These are phyloP conservation scores for Steinernema feltiae DNA, from an alignment of 1,140 invertebrate genomes.

Conservation along the genomic window DNA sequence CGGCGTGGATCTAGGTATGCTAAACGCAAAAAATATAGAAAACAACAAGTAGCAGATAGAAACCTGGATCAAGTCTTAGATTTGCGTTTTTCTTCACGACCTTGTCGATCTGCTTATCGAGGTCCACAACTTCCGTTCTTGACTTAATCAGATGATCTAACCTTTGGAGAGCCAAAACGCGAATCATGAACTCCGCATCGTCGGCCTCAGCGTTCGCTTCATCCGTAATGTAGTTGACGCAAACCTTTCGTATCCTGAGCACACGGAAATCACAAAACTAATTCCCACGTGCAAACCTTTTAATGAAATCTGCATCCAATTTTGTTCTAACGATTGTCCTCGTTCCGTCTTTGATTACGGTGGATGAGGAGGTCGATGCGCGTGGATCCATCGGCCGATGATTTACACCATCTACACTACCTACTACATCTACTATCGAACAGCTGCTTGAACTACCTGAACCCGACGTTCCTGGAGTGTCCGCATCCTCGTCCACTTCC, in stretches of 20 bases:
- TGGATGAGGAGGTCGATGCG: no score
- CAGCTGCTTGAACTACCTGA: no score
- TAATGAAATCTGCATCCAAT: neutral
- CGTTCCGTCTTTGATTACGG: neutral
- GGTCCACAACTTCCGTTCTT: neutral
- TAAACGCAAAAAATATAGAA: neutral
- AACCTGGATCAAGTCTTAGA: neutral
- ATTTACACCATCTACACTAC: no score
- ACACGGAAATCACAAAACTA: neutral
- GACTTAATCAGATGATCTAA: neutral
- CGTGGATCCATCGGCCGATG: no score
- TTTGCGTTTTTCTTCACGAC: neutral
- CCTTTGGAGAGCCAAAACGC: neutral
- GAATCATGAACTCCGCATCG: neutral
- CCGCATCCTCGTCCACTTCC: slow-evolving; percentile 21
- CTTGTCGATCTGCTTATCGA: neutral
- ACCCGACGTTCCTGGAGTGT: neutral
- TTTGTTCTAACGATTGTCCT: neutral
- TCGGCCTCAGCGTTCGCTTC: neutral
- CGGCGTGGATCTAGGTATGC: neutral
- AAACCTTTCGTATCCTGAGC: neutral
- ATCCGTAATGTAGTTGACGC: neutral
- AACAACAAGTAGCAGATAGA: neutral
- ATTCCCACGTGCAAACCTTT: neutral
- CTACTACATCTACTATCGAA: no score